Evolutionary conservation across 2,888 invertebrate genomes (phyloP), one percentile per base, ranked within the genome.

Genomic region (Chymomyza procnemis): DNA sequence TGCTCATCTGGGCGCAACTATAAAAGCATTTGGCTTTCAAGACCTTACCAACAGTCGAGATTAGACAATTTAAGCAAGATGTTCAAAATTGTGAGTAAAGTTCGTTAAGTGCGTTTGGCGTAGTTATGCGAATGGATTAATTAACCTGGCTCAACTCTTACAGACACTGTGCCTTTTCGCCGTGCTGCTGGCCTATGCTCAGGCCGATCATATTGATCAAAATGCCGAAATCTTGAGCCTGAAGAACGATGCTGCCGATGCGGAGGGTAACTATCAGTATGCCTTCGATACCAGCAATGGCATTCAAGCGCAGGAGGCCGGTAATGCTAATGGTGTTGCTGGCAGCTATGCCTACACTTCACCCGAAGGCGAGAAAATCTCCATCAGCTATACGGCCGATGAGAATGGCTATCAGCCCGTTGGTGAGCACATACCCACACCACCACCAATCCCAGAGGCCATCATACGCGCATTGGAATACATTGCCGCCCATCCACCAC

Each of bases 241-340:
- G 63, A 78, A 18, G 84, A 92, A 62, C 48, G 78, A 79, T 14
- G 70, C 89, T 22, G 74, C 89, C 63, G 88, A 89, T 75, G 66
- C 88, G 0, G 93, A 93, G 52, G 87, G 91, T 4, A 75, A 83
- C 22, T 94, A 84, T 89, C 41, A 78, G 0, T 92, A 79, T 77
- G 22, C 54, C 0, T 94, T 79, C 79, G 89, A 93, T 67, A 93
- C 94, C 71, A 91, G 90, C 70, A 94, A 94, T 79, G 94, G 94
- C 8, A 94, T 94, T 80, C 54, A 81, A 1, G 92, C 79, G 1
- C 92, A 93, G 77, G 93, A 93, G 78, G 76, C 81, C 12, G 94
- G 94, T 71, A 88, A 82, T 55, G 76, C 92, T 66, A 92, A 91
- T 88, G 92, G 92, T 81, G 92, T 91, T 3, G 83, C 91, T 58